phyloP scores from a whole-genome alignment of 2,113 vertebrate species.

The Oreochromis niloticus region DNA sequence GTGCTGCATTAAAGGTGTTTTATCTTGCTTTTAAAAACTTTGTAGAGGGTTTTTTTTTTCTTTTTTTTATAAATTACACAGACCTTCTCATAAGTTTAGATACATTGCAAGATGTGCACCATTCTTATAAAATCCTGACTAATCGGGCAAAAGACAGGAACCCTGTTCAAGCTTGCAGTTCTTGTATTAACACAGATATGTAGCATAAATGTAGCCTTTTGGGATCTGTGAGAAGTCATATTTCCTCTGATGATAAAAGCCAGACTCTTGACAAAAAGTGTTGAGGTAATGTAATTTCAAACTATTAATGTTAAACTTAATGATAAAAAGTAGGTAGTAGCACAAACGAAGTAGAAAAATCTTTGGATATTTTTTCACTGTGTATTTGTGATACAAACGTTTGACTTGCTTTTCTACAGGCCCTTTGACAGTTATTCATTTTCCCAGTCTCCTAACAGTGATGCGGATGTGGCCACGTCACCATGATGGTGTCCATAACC shows the following conservation, averaged over 20 bases:
- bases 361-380: not conserved
- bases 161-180: not conserved
- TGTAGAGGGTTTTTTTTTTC: not conserved
- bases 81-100: not conserved
- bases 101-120: not conserved
- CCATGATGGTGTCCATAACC: not conserved
- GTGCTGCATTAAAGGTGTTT: conserved; percentile 12
- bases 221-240: not conserved
- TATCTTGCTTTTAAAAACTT: not conserved
- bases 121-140: not conserved
- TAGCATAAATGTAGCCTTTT: not conserved
- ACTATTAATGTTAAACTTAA: not conserved
- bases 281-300: not conserved
- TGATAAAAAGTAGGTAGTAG: not conserved
- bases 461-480: not conserved
- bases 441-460: not conserved
- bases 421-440: not conserved
- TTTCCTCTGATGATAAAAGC: not conserved
- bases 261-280: not conserved
- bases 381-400: not conserved
- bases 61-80: not conserved
- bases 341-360: not conserved
- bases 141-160: not conserved
- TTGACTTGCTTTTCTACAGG: not conserved
- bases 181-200: not conserved